Conservation (phyloP, 2,113 vertebrate species). For the Azemiops feae region DNA sequence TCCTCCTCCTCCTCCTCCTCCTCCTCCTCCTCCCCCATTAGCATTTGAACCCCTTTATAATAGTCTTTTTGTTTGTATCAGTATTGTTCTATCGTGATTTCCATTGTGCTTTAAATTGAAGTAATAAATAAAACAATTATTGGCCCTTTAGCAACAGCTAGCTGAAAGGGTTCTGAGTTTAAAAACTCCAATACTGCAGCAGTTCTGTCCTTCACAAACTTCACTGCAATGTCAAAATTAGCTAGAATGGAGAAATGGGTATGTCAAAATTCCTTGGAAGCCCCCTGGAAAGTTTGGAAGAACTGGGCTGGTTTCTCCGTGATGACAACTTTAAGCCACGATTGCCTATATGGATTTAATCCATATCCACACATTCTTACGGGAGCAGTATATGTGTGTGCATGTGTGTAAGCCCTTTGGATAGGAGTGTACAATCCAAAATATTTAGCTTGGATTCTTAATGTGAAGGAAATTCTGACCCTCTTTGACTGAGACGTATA, state of each 20-base stretch:
- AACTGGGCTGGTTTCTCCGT: too few relatives aligned
- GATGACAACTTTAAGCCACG: background rate
- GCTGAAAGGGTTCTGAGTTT: background rate
- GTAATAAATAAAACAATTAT: background rate
- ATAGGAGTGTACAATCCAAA: background rate
- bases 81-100: background rate
- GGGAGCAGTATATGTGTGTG: background rate
- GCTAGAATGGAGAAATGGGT: background rate
- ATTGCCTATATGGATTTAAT: background rate
- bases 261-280: background rate
- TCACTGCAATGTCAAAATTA: background rate
- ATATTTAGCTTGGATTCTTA: background rate
- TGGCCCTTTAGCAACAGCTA: background rate
- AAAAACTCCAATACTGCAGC: conserved; percentile 8
- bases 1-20: too few relatives aligned
- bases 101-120: conserved; percentile 23
- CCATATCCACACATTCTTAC: background rate
- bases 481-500: background rate
- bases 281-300: background rate
- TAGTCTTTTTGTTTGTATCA: background rate
- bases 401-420: background rate
- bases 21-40: background rate
- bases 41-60: background rate
- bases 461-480: background rate
- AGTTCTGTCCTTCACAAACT: background rate